These are phyloP conservation scores for Salvator merianae DNA, from an alignment of 2,113 vertebrate genomes.

Conservation along the genomic window DNA sequence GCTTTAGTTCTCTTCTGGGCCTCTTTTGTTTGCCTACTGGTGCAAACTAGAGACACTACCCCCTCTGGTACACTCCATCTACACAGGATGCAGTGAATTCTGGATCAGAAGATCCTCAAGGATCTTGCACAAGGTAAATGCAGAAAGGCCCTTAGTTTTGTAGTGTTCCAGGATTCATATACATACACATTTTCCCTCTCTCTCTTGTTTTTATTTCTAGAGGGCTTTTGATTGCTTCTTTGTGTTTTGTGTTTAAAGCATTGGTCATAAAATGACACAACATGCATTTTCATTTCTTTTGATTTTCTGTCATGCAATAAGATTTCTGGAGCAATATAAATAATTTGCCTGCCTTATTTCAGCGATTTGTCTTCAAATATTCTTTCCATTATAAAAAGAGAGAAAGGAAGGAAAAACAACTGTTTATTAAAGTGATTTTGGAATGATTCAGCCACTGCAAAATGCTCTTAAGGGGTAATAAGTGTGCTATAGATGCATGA, in stretches of 20 bases:
- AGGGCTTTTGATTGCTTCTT: too few relatives aligned
- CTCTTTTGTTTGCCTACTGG: too few relatives aligned
- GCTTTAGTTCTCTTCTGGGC: too few relatives aligned
- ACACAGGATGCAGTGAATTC: too few relatives aligned
- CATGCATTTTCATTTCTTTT: not conserved
- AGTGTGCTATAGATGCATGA: not conserved
- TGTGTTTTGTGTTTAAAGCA: not conserved
- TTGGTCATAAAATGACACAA: not conserved
- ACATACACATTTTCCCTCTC: too few relatives aligned
- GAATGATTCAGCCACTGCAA: not conserved
- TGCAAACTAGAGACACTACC: too few relatives aligned
- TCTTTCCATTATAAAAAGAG: not conserved
- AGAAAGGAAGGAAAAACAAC: not conserved
- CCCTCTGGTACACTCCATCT: too few relatives aligned
- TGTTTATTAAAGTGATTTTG: not conserved
- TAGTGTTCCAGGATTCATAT: too few relatives aligned
- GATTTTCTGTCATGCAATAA: not conserved
- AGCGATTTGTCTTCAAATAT: not conserved
- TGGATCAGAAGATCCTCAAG: too few relatives aligned
- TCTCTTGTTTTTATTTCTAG: too few relatives aligned
- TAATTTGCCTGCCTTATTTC: not conserved
- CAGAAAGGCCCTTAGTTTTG: too few relatives aligned
- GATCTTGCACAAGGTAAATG: too few relatives aligned
- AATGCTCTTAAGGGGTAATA: not conserved
- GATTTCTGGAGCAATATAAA: not conserved